These are phyloP conservation scores for Pterocles burchelli DNA, from an alignment of 2,113 vertebrate species.

Conservation along the genomic window DNA sequence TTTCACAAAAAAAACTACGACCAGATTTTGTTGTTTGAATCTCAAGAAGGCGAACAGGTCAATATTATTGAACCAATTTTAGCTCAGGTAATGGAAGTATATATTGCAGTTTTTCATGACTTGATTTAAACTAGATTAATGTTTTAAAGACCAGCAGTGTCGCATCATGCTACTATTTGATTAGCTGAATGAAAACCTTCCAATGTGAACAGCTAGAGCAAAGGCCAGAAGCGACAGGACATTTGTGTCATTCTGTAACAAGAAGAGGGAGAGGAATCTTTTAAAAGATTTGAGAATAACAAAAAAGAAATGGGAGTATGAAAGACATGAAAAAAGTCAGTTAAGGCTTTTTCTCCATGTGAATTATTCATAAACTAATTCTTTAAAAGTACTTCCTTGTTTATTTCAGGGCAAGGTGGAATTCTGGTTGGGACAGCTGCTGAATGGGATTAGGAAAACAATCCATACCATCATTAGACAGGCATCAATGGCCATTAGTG, in stretches of 20 bases:
- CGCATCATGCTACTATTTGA: background rate
- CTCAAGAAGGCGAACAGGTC: constrained; percentile 75
- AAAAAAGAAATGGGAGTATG: background rate
- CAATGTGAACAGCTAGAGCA: background rate
- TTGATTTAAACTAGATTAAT: constrained; percentile 33
- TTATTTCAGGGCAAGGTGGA: constrained; percentile 82
- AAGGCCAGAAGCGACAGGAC: background rate
- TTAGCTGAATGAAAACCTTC: background rate
- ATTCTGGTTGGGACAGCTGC: constrained; percentile 79
- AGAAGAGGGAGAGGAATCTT: background rate
- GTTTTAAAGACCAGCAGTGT: background rate
- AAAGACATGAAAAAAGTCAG: background rate
- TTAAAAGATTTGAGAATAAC: background rate
- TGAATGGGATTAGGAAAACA: constrained; percentile 79
- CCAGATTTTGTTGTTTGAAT: constrained; percentile 74
- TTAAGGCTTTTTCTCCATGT: background rate
- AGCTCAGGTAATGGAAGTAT: constrained; percentile 69
- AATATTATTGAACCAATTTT: constrained; percentile 71
- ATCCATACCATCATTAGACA: constrained; percentile 80
- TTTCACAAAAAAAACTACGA: constrained; percentile 75
- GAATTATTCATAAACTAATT: constrained; percentile 51
- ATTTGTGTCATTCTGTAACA: background rate
- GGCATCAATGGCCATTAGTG: constrained; percentile 73
- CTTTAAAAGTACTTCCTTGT: constrained; percentile 25
- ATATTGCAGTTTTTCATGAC: constrained; percentile 11